Evolutionary conservation across 2,113 vertebrate species (phyloP).

Genomic region (Zosterops pallidus): DNA sequence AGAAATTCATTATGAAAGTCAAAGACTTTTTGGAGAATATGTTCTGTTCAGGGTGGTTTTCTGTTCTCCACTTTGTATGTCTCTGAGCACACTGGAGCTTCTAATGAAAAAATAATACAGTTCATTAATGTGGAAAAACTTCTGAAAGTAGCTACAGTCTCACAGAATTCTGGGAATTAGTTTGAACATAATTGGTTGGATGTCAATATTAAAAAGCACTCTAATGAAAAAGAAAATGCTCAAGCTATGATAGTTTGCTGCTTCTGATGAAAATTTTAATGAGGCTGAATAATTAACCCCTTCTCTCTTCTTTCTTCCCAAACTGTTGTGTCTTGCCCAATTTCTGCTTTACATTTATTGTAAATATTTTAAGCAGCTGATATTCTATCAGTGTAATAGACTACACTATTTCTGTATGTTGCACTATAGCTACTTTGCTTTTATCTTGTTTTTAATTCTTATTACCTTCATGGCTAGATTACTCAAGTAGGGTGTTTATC

Average conservation of each 20-base stretch:
- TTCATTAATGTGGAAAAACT: conserved; percentile 65
- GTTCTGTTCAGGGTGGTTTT: conserved; percentile 9
- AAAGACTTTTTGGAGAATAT: background rate
- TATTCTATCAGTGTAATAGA: background rate
- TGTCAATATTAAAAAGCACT: conserved; percentile 60
- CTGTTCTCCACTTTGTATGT: conserved; percentile 2
- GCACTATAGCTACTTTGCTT: background rate
- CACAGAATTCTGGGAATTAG: conserved; percentile 57
- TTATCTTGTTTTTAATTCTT: background rate
- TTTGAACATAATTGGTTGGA: conserved; percentile 60
- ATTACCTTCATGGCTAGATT: background rate
- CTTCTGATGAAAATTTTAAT: conserved; percentile 61
- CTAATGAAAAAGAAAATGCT: conserved; percentile 58
- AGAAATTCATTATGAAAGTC: conserved; percentile 37
- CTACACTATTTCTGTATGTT: background rate
- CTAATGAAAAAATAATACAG: conserved; percentile 69
- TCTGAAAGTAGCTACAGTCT: conserved; percentile 39
- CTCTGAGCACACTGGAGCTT: background rate
- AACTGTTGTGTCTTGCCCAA: background rate
- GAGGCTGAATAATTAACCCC: conserved; percentile 52
- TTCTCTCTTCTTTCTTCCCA: background rate
- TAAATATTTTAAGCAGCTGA: background rate
- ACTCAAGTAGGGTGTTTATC: background rate
- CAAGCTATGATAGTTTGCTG: conserved; percentile 35
- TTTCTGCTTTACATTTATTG: background rate